These are phyloP conservation scores for Willowsia nigromaculata DNA, from an alignment of 2,888 invertebrate genomes.

Conservation along the genomic window DNA sequence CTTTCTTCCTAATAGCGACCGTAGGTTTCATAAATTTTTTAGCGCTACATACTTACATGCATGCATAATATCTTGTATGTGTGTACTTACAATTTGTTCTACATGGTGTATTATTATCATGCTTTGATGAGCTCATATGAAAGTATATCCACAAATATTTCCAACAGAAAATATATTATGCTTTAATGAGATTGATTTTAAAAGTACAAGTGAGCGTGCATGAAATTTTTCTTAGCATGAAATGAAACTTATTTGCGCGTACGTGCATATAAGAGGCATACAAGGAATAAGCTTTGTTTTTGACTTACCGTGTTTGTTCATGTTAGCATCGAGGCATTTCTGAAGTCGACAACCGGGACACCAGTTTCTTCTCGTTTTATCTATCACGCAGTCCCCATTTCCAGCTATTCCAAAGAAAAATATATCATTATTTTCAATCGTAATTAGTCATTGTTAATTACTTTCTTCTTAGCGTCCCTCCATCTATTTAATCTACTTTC, in stretches of 20 bases:
- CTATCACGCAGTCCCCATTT: constrained; percentile 87
- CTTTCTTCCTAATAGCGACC: constrained; percentile 46
- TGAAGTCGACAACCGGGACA: constrained; percentile 91
- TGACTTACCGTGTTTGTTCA: constrained; percentile 87
- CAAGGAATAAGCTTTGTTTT: not conserved
- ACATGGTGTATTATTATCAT: not conserved
- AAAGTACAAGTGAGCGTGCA: constrained; percentile 37
- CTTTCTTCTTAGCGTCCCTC: no score
- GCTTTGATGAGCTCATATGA: not conserved
- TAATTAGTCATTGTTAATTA: not conserved
- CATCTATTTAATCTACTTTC: not conserved
- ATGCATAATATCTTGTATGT: not conserved
- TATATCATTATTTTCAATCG: not conserved
- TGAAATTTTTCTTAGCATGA: not conserved
- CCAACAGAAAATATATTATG: constrained; percentile 44
- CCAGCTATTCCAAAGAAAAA: constrained; percentile 81
- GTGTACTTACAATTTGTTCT: constrained; percentile 15
- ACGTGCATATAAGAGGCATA: not conserved
- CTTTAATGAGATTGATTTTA: constrained; percentile 72
- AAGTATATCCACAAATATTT: not conserved
- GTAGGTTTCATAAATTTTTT: constrained; percentile 10
- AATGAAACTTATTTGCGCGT: constrained; percentile 8
- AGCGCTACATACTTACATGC: not conserved
- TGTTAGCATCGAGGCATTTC: constrained; percentile 88
- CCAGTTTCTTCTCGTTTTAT: constrained; percentile 92